These are phyloP conservation scores for Belonocnema kinseyi DNA, from an alignment of 1,140 invertebrate species.

Conservation along the genomic window DNA sequence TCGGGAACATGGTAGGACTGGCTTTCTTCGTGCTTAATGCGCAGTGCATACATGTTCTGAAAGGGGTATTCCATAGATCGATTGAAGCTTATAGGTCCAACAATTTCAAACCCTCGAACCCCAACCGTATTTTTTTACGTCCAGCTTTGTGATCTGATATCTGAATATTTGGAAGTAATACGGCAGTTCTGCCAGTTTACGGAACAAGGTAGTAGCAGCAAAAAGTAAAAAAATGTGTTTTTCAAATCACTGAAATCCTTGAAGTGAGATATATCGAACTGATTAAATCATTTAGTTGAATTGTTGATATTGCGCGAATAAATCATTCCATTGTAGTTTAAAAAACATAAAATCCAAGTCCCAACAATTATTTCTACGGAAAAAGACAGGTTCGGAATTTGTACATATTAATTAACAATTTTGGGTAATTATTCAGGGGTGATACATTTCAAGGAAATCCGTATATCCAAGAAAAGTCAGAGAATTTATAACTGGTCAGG, in stretches of 20 bases:
- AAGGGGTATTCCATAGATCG: not conserved
- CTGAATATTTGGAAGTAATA: not conserved
- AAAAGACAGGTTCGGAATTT: too few relatives aligned
- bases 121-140: not conserved
- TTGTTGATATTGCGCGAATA: not conserved
- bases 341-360: too few relatives aligned
- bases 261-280: too few relatives aligned
- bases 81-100: not conserved
- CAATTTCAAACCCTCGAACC: not conserved
- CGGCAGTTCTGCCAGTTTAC: not conserved
- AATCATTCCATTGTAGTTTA: too few relatives aligned
- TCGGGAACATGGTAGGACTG: constrained; percentile 1
- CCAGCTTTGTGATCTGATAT: not conserved
- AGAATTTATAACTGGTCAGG: too few relatives aligned
- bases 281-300: not conserved
- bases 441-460: too few relatives aligned
- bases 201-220: not conserved
- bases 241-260: too few relatives aligned
- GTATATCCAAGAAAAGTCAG: too few relatives aligned
- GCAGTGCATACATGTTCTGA: not conserved
- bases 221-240: not conserved
- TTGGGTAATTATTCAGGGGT: too few relatives aligned
- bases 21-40: not conserved
- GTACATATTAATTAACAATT: too few relatives aligned
- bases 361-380: too few relatives aligned